Percentiles rank a stretch among this genome's conserved stretches.
phyloP scores from a whole-genome alignment of 2,888 invertebrate genomes.

The Brachyptera risi region DNA sequence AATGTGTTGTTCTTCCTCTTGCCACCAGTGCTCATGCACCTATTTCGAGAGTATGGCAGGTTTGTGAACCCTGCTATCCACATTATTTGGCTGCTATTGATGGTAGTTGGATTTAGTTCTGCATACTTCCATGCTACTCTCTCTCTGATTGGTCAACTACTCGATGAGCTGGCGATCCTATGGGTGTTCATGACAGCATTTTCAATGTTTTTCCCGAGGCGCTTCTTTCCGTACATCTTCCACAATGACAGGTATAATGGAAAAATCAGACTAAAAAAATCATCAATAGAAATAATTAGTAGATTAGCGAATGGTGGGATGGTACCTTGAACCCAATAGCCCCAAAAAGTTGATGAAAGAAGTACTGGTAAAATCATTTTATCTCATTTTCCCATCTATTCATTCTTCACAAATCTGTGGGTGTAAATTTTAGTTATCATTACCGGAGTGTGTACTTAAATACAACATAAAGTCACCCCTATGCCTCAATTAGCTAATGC shows the following conservation, averaged over 20 bases:
- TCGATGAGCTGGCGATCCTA: slow-evolving; percentile 76
- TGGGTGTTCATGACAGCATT: slow-evolving; percentile 79
- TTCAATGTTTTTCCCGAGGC: slow-evolving; percentile 67
- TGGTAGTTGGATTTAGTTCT: slow-evolving; percentile 73
- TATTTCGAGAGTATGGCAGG: slow-evolving; percentile 72
- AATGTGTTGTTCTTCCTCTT: slow-evolving; percentile 72
- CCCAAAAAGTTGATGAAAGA: too few relatives aligned
- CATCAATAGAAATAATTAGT: too few relatives aligned
- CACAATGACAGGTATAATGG: slow-evolving; percentile 62
- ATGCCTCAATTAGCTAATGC: too few relatives aligned
- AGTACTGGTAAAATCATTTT: too few relatives aligned
- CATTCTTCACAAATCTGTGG: too few relatives aligned
- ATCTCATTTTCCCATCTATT: too few relatives aligned
- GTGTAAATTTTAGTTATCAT: too few relatives aligned
- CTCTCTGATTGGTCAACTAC: slow-evolving; percentile 71
- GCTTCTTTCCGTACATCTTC: slow-evolving; percentile 63
- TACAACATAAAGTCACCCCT: too few relatives aligned
- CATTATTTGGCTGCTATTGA: slow-evolving; percentile 73
- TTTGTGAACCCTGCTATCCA: slow-evolving; percentile 74
- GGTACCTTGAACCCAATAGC: too few relatives aligned
- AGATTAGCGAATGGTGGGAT: too few relatives aligned
- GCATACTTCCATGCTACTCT: slow-evolving; percentile 84
- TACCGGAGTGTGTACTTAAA: too few relatives aligned
- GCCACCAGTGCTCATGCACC: slow-evolving; percentile 71
- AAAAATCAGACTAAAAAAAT: too few relatives aligned